A percentile compares a stretch with the other conserved stretches of the same genome.
Evolutionary conservation across 2,888 invertebrate genomes (phyloP).

Genomic region (Acronicta alni): DNA sequence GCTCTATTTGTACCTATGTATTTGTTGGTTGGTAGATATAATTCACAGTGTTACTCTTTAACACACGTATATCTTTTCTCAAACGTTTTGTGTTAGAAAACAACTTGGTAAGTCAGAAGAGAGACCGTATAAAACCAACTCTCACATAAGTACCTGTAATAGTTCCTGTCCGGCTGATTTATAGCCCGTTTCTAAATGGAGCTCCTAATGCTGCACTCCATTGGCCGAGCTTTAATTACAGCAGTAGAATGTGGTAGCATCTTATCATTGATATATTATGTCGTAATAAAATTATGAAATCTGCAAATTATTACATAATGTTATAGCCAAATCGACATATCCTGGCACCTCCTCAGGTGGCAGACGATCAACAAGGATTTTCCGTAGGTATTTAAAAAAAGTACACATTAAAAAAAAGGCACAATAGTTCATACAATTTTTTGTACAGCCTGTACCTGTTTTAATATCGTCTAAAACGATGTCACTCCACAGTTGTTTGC

Average conservation of each 20-base stretch:
- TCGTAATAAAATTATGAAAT: too few relatives aligned
- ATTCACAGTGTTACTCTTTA: conserved; percentile 10
- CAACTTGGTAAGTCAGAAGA: conserved; percentile 26
- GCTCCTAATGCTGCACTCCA: conserved; percentile 36
- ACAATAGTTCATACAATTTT: too few relatives aligned
- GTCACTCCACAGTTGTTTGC: background rate
- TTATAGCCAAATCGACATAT: too few relatives aligned
- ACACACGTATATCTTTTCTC: conserved; percentile 18
- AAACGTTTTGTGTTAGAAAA: conserved; percentile 18
- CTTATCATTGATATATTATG: background rate
- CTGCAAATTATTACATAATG: too few relatives aligned
- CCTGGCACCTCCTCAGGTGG: too few relatives aligned
- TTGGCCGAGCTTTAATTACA: conserved; percentile 31
- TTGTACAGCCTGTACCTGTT: too few relatives aligned
- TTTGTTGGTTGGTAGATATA: conserved; percentile 3
- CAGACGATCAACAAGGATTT: too few relatives aligned
- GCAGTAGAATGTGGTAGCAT: conserved; percentile 10
- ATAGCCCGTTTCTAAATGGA: conserved; percentile 39
- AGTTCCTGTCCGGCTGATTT: conserved; percentile 39
- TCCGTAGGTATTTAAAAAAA: too few relatives aligned
- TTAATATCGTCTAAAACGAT: too few relatives aligned
- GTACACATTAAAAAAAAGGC: too few relatives aligned
- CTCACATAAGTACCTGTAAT: conserved; percentile 31
- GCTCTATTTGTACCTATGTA: conserved; percentile 1
- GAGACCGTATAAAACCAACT: conserved; percentile 37